Conservation (phyloP, 2,888 invertebrate species). For the Tetragnatha montana region DNA sequence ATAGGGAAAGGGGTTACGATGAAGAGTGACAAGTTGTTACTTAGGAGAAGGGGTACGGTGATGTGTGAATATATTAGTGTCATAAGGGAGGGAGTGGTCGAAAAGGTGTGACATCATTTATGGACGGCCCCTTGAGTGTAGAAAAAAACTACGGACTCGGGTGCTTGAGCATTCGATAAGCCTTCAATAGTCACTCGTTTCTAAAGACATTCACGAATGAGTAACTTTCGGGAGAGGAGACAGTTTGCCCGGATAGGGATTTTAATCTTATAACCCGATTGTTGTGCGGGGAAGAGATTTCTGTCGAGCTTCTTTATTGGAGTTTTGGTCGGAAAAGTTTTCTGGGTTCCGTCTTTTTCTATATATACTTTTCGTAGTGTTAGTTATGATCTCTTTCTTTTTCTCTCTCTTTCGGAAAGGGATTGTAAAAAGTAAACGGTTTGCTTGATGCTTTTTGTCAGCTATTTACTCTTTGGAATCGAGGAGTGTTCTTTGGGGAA, state of each 20-base stretch:
- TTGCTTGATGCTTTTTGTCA: neutral
- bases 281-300: neutral
- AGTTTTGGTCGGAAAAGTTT: neutral
- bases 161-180: conserved; percentile 44
- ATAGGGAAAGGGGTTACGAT: too few species aligned
- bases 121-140: neutral
- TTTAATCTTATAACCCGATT: conserved; percentile 49
- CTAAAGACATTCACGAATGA: conserved; percentile 33
- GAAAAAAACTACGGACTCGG: conserved; percentile 20
- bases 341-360: neutral
- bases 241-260: conserved; percentile 41
- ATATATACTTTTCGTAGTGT: neutral
- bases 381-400: neutral
- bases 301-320: neutral
- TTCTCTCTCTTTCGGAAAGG: neutral
- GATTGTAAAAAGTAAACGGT: neutral
- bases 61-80: too few species aligned
- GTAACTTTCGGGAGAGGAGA: conserved; percentile 39
- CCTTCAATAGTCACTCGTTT: conserved; percentile 16
- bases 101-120: too few species aligned
- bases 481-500: too few species aligned
- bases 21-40: too few species aligned
- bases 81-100: too few species aligned
- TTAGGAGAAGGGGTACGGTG: too few species aligned
- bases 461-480: neutral